A percentile compares a stretch with the other conserved stretches of the same genome.
phyloP scores from a whole-genome alignment of 2,797 vertebrate species.

The Jordanella pulchra region DNA sequence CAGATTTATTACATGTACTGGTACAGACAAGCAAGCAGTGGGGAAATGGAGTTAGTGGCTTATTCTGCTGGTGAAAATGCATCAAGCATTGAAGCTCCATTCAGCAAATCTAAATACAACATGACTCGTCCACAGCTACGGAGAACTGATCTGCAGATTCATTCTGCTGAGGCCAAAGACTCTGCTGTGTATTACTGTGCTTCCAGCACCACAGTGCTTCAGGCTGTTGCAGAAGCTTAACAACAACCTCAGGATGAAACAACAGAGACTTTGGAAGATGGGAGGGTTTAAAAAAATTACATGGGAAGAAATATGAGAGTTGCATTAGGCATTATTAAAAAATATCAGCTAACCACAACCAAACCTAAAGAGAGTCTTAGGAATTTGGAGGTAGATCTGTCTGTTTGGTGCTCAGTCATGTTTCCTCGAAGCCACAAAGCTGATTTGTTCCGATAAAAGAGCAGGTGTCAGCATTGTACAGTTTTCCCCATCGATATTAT shows the following conservation, averaged over 20 bases:
- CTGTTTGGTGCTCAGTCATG: neutral
- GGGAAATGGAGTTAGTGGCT: constrained; percentile 40
- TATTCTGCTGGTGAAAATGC: neutral
- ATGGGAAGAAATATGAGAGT: neutral
- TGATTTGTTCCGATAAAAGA: constrained; percentile 35
- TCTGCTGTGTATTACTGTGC: constrained; percentile 72
- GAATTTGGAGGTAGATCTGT: neutral
- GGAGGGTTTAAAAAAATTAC: neutral
- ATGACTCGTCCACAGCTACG: constrained; percentile 31
- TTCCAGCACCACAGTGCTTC: constrained; percentile 49
- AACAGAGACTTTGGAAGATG: neutral
- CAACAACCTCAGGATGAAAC: constrained; percentile 53
- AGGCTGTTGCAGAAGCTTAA: constrained; percentile 16
- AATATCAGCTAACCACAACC: neutral
- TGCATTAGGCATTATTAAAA: neutral
- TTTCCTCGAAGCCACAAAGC: constrained; percentile 19
- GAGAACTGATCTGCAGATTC: constrained; percentile 32
- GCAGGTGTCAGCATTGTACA: constrained; percentile 32
- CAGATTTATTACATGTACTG: constrained; percentile 58
- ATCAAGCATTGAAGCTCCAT: constrained; percentile 8
- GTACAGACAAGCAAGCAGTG: constrained; percentile 51
- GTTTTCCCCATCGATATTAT: neutral
- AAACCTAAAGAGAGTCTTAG: neutral
- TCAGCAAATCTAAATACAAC: constrained; percentile 31
- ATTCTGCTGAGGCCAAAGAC: constrained; percentile 24